These are phyloP conservation scores for Semaprochilodus insignis DNA, from an alignment of 2,797 vertebrate species.

Conservation along the genomic window DNA sequence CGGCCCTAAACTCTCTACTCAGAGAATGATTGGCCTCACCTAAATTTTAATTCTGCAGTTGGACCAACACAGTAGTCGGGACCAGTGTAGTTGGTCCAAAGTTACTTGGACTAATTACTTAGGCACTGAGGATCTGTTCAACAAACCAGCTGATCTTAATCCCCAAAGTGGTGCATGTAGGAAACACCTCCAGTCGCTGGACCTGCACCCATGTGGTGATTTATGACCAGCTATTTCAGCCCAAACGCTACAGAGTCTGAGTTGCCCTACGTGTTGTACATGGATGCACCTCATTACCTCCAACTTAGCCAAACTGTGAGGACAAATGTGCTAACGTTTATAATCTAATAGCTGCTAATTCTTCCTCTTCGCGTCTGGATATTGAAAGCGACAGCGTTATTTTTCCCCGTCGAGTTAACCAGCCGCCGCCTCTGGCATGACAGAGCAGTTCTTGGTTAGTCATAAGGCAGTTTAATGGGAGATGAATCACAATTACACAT, in stretches of 20 bases:
- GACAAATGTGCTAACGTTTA: background rate
- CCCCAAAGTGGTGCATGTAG: background rate
- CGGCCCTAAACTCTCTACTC: too few relatives aligned
- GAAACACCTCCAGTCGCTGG: background rate
- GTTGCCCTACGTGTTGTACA: conserved; percentile 17
- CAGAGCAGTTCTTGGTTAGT: too few relatives aligned
- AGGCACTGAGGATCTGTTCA: background rate
- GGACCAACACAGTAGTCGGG: too few relatives aligned
- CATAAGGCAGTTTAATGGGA: background rate
- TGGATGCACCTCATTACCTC: conserved; percentile 25
- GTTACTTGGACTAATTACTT: too few relatives aligned
- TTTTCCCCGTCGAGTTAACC: conserved; percentile 2
- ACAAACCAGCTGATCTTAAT: too few relatives aligned
- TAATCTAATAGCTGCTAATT: conserved; percentile 2
- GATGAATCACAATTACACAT: background rate
- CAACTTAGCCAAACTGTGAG: conserved; percentile 2
- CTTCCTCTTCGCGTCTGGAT: background rate
- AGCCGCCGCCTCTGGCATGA: background rate
- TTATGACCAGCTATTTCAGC: background rate
- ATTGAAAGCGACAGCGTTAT: background rate
- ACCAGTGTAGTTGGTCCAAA: background rate
- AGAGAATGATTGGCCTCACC: too few relatives aligned
- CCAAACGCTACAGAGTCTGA: background rate
- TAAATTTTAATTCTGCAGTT: too few relatives aligned
- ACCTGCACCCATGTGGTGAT: conserved; percentile 4